Evolutionary conservation across 92 coral and sea anemone genomes (phyloP), one percentile per base, ranked within the genome.

Genomic region (Pocillopora grandis): DNA sequence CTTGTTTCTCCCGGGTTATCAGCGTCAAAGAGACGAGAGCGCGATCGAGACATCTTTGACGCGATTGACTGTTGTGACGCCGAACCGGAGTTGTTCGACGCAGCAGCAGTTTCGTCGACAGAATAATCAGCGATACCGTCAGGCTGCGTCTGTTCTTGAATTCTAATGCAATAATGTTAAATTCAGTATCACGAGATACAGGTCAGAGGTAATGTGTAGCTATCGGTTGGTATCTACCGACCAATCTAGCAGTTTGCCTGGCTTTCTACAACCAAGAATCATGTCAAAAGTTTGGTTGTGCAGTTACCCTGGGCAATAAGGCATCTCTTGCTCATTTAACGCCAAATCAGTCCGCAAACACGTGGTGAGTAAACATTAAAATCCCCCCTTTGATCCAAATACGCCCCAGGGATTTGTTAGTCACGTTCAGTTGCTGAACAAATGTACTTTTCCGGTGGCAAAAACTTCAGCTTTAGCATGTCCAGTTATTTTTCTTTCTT

Each of bases 1-100:
- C 98, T 84, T 16, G 93, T 82, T 78, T 94, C 99, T 61, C 98
- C 98, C 12, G 97, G 95, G 86, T 94, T 94, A 70, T 94, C 98
- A 12, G 95, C 82, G 79, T 94, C 98, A 66, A 94, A 94, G 62
- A 94, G 93, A 58, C 94, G 86, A 1, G 98, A 94, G 1, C 98
- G 95, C 6, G 98, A 94, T 6, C 98, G 90, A 63, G 98, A 94
- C 98, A 94, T 94, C 71, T 23, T 80, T 19, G 37, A 59, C 18
- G 69, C 56, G 13, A 37, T 65, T 61, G 66, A 20, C 5, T 81
- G 74, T 12, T 65, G 66, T 21, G 49, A 36, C 58, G 66, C 33
- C 19, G 72, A 13, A 57, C 69, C 12, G 14, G 66, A 20, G 56
- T 13, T 11, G 62, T 19, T 36, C 2, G 57, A 61, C 23, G 12